Conservation (phyloP, 2,113 vertebrate species). For the Chloebia gouldiae region DNA sequence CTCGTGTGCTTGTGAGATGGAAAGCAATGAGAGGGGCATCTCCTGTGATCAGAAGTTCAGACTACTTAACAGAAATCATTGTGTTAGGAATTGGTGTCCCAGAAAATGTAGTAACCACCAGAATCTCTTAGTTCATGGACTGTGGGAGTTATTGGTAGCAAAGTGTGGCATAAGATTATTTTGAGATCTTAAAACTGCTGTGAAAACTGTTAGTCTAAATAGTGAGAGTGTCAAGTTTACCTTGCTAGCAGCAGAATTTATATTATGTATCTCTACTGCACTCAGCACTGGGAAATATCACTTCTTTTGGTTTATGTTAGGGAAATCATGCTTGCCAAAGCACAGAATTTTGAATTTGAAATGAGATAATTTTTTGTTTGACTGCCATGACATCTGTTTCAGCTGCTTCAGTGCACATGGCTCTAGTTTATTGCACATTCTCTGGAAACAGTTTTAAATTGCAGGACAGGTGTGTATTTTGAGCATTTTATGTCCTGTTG, state of each 20-base stretch:
- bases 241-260: not conserved
- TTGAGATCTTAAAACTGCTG: not conserved
- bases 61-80: not conserved
- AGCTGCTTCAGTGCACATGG: not conserved
- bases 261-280: not conserved
- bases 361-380: constrained; percentile 2
- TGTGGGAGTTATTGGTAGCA: not conserved
- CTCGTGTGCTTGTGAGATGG: not conserved
- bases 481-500: not conserved
- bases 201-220: not conserved
- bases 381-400: constrained; percentile 36
- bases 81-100: not conserved
- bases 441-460: not conserved
- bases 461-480: not conserved
- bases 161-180: not conserved
- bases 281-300: not conserved
- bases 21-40: not conserved
- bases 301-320: not conserved
- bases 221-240: not conserved
- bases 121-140: not conserved
- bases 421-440: not conserved
- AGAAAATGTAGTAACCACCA: not conserved
- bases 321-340: not conserved
- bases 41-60: not conserved
- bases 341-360: constrained; percentile 24